These are phyloP conservation scores for Aricia agestis DNA, from an alignment of 1,140 invertebrate species.

Conservation along the genomic window DNA sequence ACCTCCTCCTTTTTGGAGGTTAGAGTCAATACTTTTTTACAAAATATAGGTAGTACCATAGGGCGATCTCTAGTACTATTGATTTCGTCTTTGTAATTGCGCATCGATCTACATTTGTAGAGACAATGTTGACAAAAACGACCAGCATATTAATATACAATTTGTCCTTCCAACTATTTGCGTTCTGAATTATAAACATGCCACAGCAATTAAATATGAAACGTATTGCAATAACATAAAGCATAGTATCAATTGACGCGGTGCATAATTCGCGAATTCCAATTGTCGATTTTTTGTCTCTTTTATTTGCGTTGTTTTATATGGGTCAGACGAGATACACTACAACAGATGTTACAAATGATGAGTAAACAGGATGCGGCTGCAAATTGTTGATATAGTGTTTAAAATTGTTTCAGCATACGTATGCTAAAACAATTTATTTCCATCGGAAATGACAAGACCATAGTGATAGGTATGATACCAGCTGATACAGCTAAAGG, in stretches of 20 bases:
- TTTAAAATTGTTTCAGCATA: background rate
- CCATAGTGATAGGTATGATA: background rate
- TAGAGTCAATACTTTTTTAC: too few species aligned
- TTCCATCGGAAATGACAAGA: background rate
- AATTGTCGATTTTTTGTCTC: background rate
- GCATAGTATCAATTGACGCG: background rate
- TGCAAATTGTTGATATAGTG: background rate
- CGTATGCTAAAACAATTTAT: background rate
- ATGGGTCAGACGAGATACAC: slow-evolving; percentile 1
- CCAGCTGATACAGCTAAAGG: too few species aligned
- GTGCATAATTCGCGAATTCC: background rate
- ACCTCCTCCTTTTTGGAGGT: too few species aligned
- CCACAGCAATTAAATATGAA: slow-evolving; percentile 6
- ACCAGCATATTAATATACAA: background rate
- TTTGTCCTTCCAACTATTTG: slow-evolving; percentile 36
- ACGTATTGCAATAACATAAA: slow-evolving; percentile 13
- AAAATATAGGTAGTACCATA: too few species aligned
- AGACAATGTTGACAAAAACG: background rate
- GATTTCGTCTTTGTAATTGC: background rate
- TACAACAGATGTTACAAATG: slow-evolving; percentile 2
- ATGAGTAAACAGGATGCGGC: slow-evolving; percentile 9
- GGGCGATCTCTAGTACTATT: too few species aligned
- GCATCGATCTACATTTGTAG: background rate
- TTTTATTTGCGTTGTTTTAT: background rate
- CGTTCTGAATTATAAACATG: slow-evolving; percentile 27